phyloP scores from a whole-genome alignment of 2,797 vertebrate genomes.

The Buceros bicornis region DNA sequence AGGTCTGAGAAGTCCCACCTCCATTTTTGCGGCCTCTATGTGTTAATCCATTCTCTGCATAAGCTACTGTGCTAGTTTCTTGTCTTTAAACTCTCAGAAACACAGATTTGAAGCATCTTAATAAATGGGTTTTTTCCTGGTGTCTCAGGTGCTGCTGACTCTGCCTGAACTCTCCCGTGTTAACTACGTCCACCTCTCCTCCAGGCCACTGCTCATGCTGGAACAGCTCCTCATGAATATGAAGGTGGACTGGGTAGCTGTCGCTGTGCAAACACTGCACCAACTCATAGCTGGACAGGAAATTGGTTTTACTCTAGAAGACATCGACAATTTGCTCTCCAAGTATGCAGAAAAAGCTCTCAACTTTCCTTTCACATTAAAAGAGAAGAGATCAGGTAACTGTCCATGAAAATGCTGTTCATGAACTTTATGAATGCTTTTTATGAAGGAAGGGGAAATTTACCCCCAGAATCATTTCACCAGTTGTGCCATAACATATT shows the following conservation, averaged over 20 bases:
- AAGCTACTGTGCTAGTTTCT: background rate
- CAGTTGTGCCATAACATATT: background rate
- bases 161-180: slow-evolving; percentile 87
- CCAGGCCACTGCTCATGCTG: slow-evolving; percentile 92
- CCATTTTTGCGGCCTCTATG: background rate
- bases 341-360: slow-evolving; percentile 92
- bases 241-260: slow-evolving; percentile 93
- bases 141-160: slow-evolving; percentile 88
- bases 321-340: slow-evolving; percentile 89
- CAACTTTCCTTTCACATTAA: slow-evolving; percentile 89
- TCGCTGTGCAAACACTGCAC: slow-evolving; percentile 86
- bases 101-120: background rate
- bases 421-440: background rate
- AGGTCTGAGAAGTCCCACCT: background rate
- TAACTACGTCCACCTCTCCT: slow-evolving; percentile 90
- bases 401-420: background rate
- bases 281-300: slow-evolving; percentile 87
- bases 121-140: background rate
- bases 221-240: slow-evolving; percentile 98
- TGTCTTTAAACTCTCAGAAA: background rate
- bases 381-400: slow-evolving; percentile 89
- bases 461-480: background rate
- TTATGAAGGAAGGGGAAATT: background rate
- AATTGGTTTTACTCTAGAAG: slow-evolving; percentile 83
- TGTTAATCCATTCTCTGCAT: background rate